Evolutionary conservation across 2,113 vertebrate species (phyloP), one percentile per base, ranked within the genome.

Genomic region (Osmerus mordax): DNA sequence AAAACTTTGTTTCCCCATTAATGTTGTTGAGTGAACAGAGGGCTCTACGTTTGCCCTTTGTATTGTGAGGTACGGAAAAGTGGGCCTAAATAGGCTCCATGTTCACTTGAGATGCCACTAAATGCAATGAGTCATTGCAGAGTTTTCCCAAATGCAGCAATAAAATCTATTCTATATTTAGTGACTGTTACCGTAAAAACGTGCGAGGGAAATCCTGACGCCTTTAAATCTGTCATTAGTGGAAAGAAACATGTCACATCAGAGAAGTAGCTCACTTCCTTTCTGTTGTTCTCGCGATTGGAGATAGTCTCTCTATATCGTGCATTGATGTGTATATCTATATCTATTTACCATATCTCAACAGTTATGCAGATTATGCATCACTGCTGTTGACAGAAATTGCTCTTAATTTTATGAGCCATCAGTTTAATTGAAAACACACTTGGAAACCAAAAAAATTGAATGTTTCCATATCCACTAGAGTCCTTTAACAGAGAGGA

Each of bases 1-100:
- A 72, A 71, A 29, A 32, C 25, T 28, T 14, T 63, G 16, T 62
- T 62, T 62, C 62, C 62, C 29, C 28, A 18, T 63, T 16, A 15
- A 3, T 16, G 18, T 36, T 32, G 25, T 18, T 63, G 15, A 29
- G 28, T 14, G 61, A 62, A 18, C 61, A 8, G 23, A 29, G 0
- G 2, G 16, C 61, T 29, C 3, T 14, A 18, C 25, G 61, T 29
- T 14, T 56, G n/a, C 61, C 28, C 4, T 36, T 9, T 64, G 21
- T 60, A 13, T 11, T 60, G 19, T 9, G 60, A 28, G 14, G 13
- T 62, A 15, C 12, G 13, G 13, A 32, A 64, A 32, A n/a, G 23
- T 8, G 2, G 16, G 41, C 41, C 41, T 47, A 47, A 47, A 12
- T 47, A 9, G 9, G 8, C 7, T 12, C 9, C 41, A 47, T 12